Evolutionary conservation across 2,888 invertebrate species (phyloP), one percentile per base, ranked within the genome.

Genomic region (Drosophila anomalata): DNA sequence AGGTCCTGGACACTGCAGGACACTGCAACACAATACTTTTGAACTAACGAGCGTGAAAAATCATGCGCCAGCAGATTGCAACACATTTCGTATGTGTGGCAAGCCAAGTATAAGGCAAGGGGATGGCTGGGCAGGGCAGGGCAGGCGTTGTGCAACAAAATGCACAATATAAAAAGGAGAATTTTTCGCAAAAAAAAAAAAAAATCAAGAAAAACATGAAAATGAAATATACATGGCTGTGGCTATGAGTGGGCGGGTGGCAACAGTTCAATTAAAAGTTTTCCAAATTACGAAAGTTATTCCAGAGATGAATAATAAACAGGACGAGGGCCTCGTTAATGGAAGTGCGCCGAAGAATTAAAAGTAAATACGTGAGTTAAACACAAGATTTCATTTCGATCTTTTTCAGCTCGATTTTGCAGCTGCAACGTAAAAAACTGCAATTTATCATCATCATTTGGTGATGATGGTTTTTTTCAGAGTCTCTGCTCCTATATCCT

Each of bases 1-100:
- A 69, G 68, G 70, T 60, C 60, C 54, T 46, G 50, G 24, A 3
- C 50, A 17, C 54, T 48, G 50, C 59, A 48, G 42, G 53, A 68
- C 52, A 53, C 36, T 39, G 42, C 60, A 71, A 50, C 72, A 62
- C 73, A 73, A 71, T 68, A 66, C 71, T 69, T 67, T 68, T 63
- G 53, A 83, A 74, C 78, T 82, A 86, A 82, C 81, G 73, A 82
- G 87, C 87, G 70, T 86, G 60, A 86, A 82, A 83, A 83, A 78
- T 80, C 80, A 71, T 73, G 56, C 63, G 75, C 66, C 79, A 82
- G 79, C 77, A 83, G 65, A 74, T 83, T 83, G 86, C 70, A 33
- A 60, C 56, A 68, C 57, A 82, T 73, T 75, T 68, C 82, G 63
- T 82, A 63, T 73, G 68, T 61, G 50, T 22, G 42, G 51, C 48